Base-by-base conservation (phyloP, 2,797 vertebrate genomes). In the Phataginus tetradactyla region DNA sequence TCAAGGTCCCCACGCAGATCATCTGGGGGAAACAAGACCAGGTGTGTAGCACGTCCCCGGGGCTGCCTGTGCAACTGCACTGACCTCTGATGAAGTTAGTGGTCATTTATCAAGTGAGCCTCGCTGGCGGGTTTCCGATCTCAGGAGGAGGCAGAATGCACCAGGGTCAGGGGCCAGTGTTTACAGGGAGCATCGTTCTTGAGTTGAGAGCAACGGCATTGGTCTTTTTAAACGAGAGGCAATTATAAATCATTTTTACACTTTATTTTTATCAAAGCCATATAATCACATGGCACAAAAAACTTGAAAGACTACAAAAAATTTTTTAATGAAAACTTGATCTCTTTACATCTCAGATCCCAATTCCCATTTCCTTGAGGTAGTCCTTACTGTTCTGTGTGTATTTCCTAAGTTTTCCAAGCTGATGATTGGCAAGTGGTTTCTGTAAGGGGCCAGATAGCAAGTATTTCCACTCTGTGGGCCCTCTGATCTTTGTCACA, bases 1-100 rank as follows among this genome's bases (percentile, higher is more conserved):
- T 99, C 98, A 99, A 98, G 80, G 98, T 94, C 0, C 99, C 99
- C 0, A 98, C 99, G 0, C 99, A 99, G 97, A 99, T 99, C 96
- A 99, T 99, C 98, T 99, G 99, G 99, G 99, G 99, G n/a, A 99
- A 99, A 83, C 99, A 99, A 69, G 99, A 99, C 97, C 99, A 99
- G 99, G 99, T 99, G 98, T 0, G 90, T 37, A 9, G 39, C 2
- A 1, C 1, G 1, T 45, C 14, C 78, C 53, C 1, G 5, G 3
- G 37, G 21, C 6, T 18, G 0, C 39, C 53, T 34, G 51, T 29
- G 51, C 34, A 1, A 14, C 63, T 4, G 11, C 32, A 10, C 42
- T 1, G 1, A 39, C 34, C 32, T 86, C 42, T 11, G 79, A 71
- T 68, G 75, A 34, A 59, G 10, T 45, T 5, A n/a, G n/a, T 0